Conservation (phyloP, 2,888 invertebrate species). For the Glyphotaelius pellucidus region DNA sequence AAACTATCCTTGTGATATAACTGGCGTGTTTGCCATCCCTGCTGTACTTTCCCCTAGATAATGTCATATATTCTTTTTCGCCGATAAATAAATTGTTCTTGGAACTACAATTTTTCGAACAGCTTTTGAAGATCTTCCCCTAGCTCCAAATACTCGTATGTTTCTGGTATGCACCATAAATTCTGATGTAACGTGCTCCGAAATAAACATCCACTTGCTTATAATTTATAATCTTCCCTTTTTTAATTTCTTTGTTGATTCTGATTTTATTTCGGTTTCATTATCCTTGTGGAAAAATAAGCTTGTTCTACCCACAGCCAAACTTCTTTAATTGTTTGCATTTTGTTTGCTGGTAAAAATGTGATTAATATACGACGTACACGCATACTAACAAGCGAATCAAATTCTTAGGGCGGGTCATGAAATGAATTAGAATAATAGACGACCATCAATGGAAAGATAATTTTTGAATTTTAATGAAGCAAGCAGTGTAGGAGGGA, state of each 20-base stretch:
- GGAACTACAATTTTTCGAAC: too few species aligned
- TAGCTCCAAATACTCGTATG: too few species aligned
- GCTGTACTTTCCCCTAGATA: too few species aligned
- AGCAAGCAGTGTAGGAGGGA: neutral
- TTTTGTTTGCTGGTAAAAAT: neutral
- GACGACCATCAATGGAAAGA: neutral
- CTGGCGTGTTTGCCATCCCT: neutral
- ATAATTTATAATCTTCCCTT: too few species aligned
- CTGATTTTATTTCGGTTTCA: too few species aligned
- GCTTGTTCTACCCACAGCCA: neutral
- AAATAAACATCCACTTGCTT: too few species aligned
- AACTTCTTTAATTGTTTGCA: neutral
- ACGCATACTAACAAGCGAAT: neutral
- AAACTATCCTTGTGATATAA: neutral
- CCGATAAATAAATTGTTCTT: too few species aligned
- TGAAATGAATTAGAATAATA: neutral
- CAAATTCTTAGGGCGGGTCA: neutral
- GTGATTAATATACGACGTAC: neutral
- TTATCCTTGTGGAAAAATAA: neutral
- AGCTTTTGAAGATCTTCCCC: too few species aligned
- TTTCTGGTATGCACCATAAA: too few species aligned
- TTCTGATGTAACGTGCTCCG: too few species aligned
- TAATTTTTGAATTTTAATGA: neutral
- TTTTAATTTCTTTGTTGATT: too few species aligned
- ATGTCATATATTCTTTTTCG: too few species aligned